Evolutionary conservation across 2,113 vertebrate species (phyloP), one percentile per base, ranked within the genome.

Genomic region (Cyanoliseus patagonus): DNA sequence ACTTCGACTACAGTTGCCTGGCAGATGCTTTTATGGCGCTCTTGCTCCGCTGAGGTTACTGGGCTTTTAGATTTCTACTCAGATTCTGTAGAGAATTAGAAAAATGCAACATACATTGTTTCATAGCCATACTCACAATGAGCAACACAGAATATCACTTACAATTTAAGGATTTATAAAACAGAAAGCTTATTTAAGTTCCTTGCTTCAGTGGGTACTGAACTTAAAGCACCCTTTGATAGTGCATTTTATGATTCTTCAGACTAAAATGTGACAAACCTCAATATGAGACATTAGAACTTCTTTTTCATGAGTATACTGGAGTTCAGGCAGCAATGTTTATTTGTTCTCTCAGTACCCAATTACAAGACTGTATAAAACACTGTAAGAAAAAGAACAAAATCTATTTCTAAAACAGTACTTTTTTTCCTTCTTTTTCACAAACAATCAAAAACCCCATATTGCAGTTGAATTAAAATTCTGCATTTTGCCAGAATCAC

Each of bases 111-210:
- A 81, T 97, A 75, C 83, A 79, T 90, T 95, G 87, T 97, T 96
- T 97, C 95, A 82, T 53, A 92, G 77, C 84, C 93, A 44, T 79
- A 91, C 59, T 94, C 25, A 14, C 90, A 95, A 77, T 11, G 49
- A 88, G 83, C 80, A 93, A 94, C 63, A 83, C 66, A 85, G 88
- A 97, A 76, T 83, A 96, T 96, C 94, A 90, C 89, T 97, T 97
- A 93, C 35, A 88, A 88, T 97, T 97, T 96, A 96, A 97, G 39
- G 66, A 64, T 83, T 94, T 82, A 93, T 97, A 97, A 98, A 98
- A 83, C 30, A 97, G 83, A 94, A 70, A 96, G 67, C 86, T 93
- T 97, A 94, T 96, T 98, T 97, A 97, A 98, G 82, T 92, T 87
- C 88, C 94, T 96, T 97, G 49, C 92, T 97, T 97, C 95, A 86